Percentiles rank a stretch among this genome's conserved stretches.
These are phyloP conservation scores for Onychorhynchus coronatus DNA, from an alignment of 2,113 vertebrate genomes.

Conservation along the genomic window DNA sequence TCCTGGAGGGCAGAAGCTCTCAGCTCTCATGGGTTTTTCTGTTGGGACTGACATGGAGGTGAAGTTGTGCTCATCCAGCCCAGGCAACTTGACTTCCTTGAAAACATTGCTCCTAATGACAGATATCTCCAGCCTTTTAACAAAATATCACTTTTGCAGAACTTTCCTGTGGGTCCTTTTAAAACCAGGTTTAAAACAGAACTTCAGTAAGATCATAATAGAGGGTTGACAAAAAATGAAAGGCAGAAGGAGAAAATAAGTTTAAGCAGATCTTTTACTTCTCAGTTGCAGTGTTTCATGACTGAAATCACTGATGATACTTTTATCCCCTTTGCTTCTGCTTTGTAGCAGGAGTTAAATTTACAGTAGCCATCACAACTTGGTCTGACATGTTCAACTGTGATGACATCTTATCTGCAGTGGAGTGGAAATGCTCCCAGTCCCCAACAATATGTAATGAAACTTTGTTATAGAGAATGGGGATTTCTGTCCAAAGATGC, in stretches of 20 bases:
- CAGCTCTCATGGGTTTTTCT: neutral
- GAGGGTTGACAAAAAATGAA: neutral
- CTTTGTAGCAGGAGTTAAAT: neutral
- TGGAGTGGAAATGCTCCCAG: neutral
- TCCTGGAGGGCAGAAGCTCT: neutral
- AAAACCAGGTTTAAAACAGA: neutral
- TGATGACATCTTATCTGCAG: neutral
- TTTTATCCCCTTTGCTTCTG: neutral
- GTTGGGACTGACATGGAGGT: neutral
- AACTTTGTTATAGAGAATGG: neutral
- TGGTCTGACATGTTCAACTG: neutral
- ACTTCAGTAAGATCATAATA: neutral
- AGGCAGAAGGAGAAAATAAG: neutral
- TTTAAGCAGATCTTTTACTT: neutral
- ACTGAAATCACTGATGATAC: neutral
- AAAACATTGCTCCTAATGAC: neutral
- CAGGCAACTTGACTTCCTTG: neutral
- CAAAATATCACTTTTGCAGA: neutral
- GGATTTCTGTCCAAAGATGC: neutral
- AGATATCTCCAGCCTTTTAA: neutral
- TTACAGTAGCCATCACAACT: neutral
- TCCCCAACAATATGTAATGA: neutral
- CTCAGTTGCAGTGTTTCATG: neutral
- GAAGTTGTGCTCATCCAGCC: neutral
- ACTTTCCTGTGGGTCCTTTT: neutral